These are phyloP conservation scores for Diglossa cyanea DNA, from an alignment of 2,797 vertebrate species.

Conservation along the genomic window DNA sequence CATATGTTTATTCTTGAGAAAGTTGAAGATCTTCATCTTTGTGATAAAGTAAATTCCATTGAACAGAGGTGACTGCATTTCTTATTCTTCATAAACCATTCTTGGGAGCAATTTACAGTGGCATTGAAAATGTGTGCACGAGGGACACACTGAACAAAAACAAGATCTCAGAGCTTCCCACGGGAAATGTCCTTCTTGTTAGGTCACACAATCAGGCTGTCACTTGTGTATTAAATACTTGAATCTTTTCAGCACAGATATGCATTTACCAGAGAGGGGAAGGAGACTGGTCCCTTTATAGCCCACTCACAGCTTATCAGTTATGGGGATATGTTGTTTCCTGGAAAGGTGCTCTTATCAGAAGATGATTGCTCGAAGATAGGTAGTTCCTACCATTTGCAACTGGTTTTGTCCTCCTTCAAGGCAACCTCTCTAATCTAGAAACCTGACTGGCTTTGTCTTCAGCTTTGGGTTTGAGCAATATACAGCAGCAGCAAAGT, in stretches of 20 bases:
- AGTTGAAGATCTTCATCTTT: not conserved
- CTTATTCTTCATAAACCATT: not conserved
- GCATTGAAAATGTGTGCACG: not conserved
- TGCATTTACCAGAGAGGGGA: not conserved
- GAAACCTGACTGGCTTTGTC: not conserved
- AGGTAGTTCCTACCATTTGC: not conserved
- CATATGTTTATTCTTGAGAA: not conserved
- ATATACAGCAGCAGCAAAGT: not conserved
- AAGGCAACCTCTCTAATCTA: not conserved
- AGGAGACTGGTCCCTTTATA: not conserved
- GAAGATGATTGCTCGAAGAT: not conserved
- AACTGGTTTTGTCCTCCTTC: not conserved
- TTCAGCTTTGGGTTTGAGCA: not conserved
- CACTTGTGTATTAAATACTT: not conserved
- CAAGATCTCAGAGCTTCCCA: not conserved
- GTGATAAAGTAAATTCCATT: not conserved
- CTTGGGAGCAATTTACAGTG: not conserved
- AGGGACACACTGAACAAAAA: not conserved
- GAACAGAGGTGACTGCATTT: not conserved
- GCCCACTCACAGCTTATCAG: not conserved
- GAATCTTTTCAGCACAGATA: not conserved
- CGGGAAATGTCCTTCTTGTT: conserved; percentile 9
- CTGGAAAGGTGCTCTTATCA: not conserved
- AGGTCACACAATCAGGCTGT: not conserved
- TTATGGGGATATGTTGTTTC: not conserved